phyloP scores from a whole-genome alignment of 2,888 invertebrate genomes.

The Ommatoiulus sabulosus region DNA sequence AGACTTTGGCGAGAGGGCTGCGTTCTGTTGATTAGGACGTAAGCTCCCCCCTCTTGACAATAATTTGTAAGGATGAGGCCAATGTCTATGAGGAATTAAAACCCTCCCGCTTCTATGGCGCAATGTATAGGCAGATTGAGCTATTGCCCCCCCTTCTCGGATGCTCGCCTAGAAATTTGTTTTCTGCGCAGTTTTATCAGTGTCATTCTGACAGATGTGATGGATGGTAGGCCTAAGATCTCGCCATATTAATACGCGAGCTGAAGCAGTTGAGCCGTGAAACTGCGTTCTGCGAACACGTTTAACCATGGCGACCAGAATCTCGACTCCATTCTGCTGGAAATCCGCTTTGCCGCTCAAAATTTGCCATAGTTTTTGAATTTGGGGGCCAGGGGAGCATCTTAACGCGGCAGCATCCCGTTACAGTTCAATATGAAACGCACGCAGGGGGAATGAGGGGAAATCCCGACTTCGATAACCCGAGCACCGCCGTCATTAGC shows the following conservation, averaged over 20 bases:
- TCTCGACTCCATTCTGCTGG: conserved; percentile 28
- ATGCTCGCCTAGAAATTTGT: not conserved
- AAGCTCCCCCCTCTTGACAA: conserved; percentile 54
- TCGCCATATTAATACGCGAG: conserved; percentile 27
- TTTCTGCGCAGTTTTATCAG: conserved; percentile 48
- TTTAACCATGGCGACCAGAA: conserved; percentile 34
- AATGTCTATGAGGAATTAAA: conserved; percentile 20
- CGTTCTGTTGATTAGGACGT: conserved; percentile 54
- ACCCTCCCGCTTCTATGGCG: not conserved
- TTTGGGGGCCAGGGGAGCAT: not conserved
- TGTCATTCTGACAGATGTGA: conserved; percentile 54
- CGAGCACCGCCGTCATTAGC: not conserved
- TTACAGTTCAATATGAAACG: no score
- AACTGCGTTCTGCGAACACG: conserved; percentile 38
- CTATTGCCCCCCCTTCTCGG: not conserved
- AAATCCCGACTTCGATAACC: not conserved
- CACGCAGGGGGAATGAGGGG: not conserved
- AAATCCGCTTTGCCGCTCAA: conserved; percentile 20
- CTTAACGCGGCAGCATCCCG: not conserved
- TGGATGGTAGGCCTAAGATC: conserved; percentile 53
- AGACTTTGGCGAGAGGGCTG: conserved; percentile 55
- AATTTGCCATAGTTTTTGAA: conserved; percentile 26
- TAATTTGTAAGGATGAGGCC: conserved; percentile 48
- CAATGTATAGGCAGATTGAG: not conserved
- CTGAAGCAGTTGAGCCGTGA: conserved; percentile 46